Conservation (phyloP, 2,797 vertebrate genomes). For the Knipowitschia caucasica region DNA sequence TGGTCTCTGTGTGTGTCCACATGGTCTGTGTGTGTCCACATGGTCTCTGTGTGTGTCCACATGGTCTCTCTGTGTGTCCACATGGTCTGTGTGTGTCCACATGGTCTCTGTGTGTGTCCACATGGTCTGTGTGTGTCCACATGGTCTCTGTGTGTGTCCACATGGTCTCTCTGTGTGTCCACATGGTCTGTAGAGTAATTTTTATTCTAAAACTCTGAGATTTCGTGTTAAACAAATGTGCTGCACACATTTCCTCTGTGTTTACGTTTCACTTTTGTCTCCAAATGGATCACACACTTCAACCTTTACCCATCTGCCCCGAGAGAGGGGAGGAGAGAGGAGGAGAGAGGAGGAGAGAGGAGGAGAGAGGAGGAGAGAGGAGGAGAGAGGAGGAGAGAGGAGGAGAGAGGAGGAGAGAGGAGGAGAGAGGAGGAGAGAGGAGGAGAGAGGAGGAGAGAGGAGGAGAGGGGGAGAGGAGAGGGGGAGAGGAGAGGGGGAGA, state of each 20-base stretch:
- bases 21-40: no score
- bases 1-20: no score
- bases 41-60: no score
- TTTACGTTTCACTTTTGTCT: constrained; percentile 53
- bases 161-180: no score
- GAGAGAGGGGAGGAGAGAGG: constrained; percentile 30
- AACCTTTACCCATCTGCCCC: constrained; percentile 45
- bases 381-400: constrained; percentile 31
- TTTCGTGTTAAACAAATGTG: constrained; percentile 13
- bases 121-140: no score
- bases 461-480: no score
- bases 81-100: no score
- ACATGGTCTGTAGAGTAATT: no score
- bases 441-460: constrained; percentile 31
- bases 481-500: constrained; percentile 30
- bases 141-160: no score
- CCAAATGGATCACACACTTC: constrained; percentile 24
- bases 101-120: no score
- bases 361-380: constrained; percentile 31
- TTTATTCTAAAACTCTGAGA: no score
- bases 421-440: constrained; percentile 31
- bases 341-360: constrained; percentile 18
- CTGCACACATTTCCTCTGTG: constrained; percentile 36
- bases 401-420: constrained; percentile 31
- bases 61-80: no score